phyloP scores from a whole-genome alignment of 1,140 invertebrate species.

The Belonocnema kinseyi region DNA sequence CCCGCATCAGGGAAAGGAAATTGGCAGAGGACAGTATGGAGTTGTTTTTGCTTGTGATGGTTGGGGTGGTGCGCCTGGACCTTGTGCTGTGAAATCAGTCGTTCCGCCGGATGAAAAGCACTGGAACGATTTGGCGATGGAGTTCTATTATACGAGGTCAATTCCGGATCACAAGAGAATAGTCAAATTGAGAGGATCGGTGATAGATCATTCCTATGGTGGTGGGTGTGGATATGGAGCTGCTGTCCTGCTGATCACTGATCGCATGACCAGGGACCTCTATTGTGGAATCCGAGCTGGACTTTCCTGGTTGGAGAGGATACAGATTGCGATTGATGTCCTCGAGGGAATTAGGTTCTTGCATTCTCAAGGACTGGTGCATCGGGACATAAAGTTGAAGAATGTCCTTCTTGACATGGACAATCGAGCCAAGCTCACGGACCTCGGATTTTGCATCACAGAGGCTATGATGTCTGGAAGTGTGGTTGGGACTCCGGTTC shows the following conservation, averaged over 20 bases:
- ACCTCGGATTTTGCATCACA: slow-evolving; percentile 94
- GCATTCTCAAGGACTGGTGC: slow-evolving; percentile 91
- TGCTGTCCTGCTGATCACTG: slow-evolving; percentile 89
- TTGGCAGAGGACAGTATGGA: slow-evolving; percentile 93
- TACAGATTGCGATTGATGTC: slow-evolving; percentile 89
- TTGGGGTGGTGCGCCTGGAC: slow-evolving; percentile 84
- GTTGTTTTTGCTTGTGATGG: slow-evolving; percentile 91
- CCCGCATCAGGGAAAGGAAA: slow-evolving; percentile 87
- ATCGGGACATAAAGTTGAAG: slow-evolving; percentile 93
- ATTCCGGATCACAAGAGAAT: slow-evolving; percentile 91
- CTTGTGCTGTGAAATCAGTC: slow-evolving; percentile 93
- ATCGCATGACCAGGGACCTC: slow-evolving; percentile 84
- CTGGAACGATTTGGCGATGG: slow-evolving; percentile 94
- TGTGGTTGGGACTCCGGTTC: slow-evolving; percentile 91
- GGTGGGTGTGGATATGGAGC: slow-evolving; percentile 77
- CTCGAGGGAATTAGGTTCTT: slow-evolving; percentile 91
- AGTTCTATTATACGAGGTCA: slow-evolving; percentile 92
- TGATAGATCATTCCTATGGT: slow-evolving; percentile 88
- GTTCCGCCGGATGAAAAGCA: slow-evolving; percentile 93
- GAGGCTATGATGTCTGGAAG: slow-evolving; percentile 94
- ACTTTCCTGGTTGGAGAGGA: slow-evolving; percentile 81
- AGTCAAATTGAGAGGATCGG: slow-evolving; percentile 87
- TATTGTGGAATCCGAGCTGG: slow-evolving; percentile 87
- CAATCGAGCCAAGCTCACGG: slow-evolving; percentile 89
- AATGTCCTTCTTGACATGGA: slow-evolving; percentile 88